Conservation (phyloP, 2,113 vertebrate genomes). For the Phalacrocorax aristotelis region DNA sequence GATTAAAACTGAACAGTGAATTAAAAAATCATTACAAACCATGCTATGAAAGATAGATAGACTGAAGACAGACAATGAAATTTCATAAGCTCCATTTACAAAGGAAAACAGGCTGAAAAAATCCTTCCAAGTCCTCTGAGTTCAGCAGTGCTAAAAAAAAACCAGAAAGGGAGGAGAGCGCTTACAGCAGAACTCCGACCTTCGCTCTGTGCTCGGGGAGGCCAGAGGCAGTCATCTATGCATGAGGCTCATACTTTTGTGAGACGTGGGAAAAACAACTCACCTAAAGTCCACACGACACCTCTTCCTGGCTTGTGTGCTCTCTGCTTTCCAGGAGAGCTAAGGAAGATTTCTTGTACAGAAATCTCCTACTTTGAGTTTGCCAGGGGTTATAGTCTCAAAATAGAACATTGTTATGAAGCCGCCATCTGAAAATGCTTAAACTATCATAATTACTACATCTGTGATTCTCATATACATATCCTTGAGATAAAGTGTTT, state of each 20-base stretch:
- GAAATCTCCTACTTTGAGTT: background rate
- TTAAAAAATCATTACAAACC: background rate
- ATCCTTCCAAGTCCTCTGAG: background rate
- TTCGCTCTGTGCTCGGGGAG: fast-evolving
- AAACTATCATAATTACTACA: background rate
- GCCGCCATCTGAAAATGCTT: background rate
- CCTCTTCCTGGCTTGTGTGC: background rate
- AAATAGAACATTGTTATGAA: background rate
- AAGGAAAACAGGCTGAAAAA: background rate
- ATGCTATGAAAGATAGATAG: background rate
- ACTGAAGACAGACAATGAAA: background rate
- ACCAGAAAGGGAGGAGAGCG: fast-evolving
- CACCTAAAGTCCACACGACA: background rate
- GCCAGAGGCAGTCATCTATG: fast-evolving
- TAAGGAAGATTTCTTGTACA: background rate
- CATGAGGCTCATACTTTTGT: background rate
- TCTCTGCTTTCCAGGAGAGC: background rate
- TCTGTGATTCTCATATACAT: background rate
- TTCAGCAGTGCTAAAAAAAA: background rate
- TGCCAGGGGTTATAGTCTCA: background rate
- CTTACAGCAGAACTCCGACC: background rate
- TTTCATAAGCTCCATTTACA: background rate
- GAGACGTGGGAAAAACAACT: background rate
- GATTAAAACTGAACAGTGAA: background rate
- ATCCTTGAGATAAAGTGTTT: background rate